Percentiles rank a stretch among this genome's conserved stretches.
Conservation (phyloP, 2,113 vertebrate genomes). For the Ardeotis arabs region DNA sequence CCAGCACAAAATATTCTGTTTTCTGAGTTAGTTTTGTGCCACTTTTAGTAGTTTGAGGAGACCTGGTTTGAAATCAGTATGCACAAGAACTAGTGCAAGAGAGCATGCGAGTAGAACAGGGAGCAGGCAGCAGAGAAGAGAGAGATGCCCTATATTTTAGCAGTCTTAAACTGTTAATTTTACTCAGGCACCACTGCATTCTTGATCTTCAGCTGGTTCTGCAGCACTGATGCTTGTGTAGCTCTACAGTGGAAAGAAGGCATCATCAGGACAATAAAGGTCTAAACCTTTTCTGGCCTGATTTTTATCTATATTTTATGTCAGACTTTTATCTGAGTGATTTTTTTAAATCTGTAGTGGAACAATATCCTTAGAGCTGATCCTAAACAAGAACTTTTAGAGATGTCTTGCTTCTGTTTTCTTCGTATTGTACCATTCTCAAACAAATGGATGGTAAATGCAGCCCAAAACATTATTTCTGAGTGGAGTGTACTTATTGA, state of each 20-base stretch:
- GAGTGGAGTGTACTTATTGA: background rate
- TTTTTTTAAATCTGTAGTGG: background rate
- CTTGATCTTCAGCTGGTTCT: background rate
- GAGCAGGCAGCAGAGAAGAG: background rate
- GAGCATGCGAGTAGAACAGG: background rate
- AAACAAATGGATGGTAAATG: background rate
- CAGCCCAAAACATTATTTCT: background rate
- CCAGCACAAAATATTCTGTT: background rate
- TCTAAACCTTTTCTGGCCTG: background rate
- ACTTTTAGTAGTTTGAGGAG: background rate
- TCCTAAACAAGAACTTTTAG: background rate
- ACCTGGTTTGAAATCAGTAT: background rate
- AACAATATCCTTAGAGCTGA: background rate
- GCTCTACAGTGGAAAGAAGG: background rate
- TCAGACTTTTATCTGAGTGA: background rate
- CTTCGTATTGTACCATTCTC: background rate
- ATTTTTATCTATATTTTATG: background rate
- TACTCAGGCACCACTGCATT: background rate
- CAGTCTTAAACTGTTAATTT: background rate
- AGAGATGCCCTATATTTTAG: background rate
- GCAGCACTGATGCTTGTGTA: background rate
- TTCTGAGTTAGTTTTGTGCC: background rate
- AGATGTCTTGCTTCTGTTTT: background rate
- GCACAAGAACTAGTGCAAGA: background rate
- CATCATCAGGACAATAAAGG: background rate